Base-by-base conservation (phyloP, 2,888 invertebrate genomes). In the Mythimna loreyi region DNA sequence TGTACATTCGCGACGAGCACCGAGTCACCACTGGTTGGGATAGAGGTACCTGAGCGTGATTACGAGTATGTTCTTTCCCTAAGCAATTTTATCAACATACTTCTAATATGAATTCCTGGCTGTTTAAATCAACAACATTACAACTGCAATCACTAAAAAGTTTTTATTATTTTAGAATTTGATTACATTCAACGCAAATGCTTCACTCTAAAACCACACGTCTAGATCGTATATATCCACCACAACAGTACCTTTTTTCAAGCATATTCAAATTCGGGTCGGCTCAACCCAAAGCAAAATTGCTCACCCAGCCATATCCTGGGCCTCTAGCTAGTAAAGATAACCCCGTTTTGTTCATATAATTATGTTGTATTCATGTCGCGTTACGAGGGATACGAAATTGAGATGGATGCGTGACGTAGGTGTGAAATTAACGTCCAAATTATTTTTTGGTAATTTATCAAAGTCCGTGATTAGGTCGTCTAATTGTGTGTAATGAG, bases 331-430 rank as follows among this genome's bases (percentile, higher is more conserved):
- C 63, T 81, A 72, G 81, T 65, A 65, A 64, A 73, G 70, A 74
- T 70, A 83, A 81, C 79, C 83, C 76, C 85, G 89, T 88, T 88
- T 87, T 86, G 87, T 88, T 87, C 81, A 78, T 85, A 87, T 90
- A 89, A 90, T 91, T 88, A 90, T 86, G 85, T 86, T 86, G 81
- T 83, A 86, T 86, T 84, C 81, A 85, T 85, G 84, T 85, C 85
- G 66, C 75, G 78, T 83, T 86, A 87, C 81, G 80, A 85, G 82
- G 87, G 85, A 85, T 86, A 76, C 75, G 63, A 81, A 86, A 86
- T 86, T 83, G 83, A 87, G 88, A 87, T 86, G 78, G 85, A 87
- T 86, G 83, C 61, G 69, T 85, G 83, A 81, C 77, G 78, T 84
- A 85, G 80, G 83, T 82, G 78, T 72, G 59, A 76, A 82, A 83